Conservation (phyloP, 2,888 invertebrate species). For the Aspidapion aeneum region DNA sequence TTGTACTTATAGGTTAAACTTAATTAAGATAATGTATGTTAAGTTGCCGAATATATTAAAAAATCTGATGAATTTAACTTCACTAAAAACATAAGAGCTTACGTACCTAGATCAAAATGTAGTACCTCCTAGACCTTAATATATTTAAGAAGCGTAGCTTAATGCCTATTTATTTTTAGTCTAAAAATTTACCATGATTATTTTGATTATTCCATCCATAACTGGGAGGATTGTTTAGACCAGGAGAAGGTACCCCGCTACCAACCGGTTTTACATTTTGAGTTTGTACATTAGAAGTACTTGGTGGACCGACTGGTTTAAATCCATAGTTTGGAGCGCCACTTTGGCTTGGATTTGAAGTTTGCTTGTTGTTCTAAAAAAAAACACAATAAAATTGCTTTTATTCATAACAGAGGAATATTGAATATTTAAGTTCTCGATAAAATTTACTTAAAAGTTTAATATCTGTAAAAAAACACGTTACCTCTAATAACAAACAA, state of each 20-base stretch:
- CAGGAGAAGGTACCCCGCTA: neutral
- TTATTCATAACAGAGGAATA: too few species aligned
- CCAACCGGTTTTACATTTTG: neutral
- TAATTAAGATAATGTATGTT: too few species aligned
- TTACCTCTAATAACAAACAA: too few species aligned
- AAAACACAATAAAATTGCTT: too few species aligned
- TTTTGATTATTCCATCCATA: slow-evolving; percentile 2
- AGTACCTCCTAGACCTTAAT: neutral
- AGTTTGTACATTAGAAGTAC: slow-evolving; percentile 1
- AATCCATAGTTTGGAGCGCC: slow-evolving; percentile 19
- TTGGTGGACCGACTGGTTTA: slow-evolving; percentile 4
- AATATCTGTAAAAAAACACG: too few species aligned
- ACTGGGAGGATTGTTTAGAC: slow-evolving; percentile 6
- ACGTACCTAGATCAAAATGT: too few species aligned
- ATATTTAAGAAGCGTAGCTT: neutral
- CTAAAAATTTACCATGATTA: neutral
- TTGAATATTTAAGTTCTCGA: too few species aligned
- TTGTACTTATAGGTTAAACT: too few species aligned
- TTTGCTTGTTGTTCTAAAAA: neutral
- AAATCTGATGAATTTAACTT: too few species aligned
- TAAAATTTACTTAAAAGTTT: too few species aligned
- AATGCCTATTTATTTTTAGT: neutral
- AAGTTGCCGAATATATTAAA: too few species aligned
- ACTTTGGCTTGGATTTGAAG: neutral
- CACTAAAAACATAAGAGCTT: too few species aligned